Evolutionary conservation across 2,113 vertebrate species (phyloP).

Genomic region (Tauraco erythrolophus): DNA sequence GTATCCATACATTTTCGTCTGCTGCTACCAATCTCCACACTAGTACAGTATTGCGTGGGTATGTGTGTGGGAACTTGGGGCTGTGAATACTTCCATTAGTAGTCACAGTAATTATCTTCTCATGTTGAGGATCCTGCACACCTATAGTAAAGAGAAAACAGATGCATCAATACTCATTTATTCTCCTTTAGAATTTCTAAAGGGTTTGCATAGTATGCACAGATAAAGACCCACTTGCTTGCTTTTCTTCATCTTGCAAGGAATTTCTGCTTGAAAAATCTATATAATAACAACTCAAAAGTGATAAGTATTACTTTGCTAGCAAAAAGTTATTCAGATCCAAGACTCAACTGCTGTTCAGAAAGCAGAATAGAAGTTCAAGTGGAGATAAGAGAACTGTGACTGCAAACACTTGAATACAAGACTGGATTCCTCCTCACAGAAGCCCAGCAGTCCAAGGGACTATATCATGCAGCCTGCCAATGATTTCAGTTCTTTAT

Average conservation of each 20-base stretch:
- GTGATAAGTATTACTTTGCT: background rate
- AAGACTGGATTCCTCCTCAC: background rate
- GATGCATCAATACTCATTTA: background rate
- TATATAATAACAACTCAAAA: background rate
- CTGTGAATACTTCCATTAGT: conserved; percentile 93
- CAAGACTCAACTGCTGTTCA: background rate
- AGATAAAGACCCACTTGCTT: background rate
- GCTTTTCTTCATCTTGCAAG: background rate
- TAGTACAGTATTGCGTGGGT: conserved; percentile 89
- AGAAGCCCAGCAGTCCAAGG: background rate
- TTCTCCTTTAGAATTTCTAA: background rate
- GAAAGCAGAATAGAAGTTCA: background rate
- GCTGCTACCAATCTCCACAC: conserved; percentile 91
- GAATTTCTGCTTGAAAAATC: background rate
- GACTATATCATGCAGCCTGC: background rate
- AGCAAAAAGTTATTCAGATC: background rate
- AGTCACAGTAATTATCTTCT: conserved; percentile 91
- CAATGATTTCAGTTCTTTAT: background rate
- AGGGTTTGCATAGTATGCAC: background rate
- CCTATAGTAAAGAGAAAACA: conserved; percentile 78
- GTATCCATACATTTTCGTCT: conserved; percentile 88
- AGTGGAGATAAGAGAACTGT: background rate
- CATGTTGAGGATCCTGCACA: conserved; percentile 93
- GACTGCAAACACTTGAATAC: background rate
- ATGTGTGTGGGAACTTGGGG: conserved; percentile 91